Base-by-base conservation (phyloP, 2,113 vertebrate genomes). In the Catharus bicknelli region DNA sequence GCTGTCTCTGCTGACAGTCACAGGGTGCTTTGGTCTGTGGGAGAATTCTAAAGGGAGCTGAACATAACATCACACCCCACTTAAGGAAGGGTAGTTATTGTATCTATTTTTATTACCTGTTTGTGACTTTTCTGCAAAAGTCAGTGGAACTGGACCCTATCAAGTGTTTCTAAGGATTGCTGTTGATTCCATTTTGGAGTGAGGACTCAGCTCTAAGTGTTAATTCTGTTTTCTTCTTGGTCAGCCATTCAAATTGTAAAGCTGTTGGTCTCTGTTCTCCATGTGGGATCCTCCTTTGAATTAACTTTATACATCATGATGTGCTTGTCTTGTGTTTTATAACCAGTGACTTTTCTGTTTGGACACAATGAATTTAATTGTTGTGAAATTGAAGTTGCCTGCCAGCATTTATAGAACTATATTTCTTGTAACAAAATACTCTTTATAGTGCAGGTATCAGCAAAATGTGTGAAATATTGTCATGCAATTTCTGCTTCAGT, bases 311-410 rank as follows among this genome's bases (percentile, higher is more conserved):
- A 19, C 8, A 16, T 16, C 8, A 25, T 43, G 1, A 16, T 66
- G 9, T 58, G 20, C 83, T 93, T 92, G 54, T 75, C 16, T 80
- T 77, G n/a, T 89, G 27, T 74, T 92, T 83, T 85, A 8, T 95
- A 91, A 90, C 63, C 68, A 53, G n/a, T 61, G 67, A 87, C 42
- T 84, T 74, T 92, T 86, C 54, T 79, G 34, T 76, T 84, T 83
- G 77, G 66, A 62, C 20, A 27, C 47, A 58, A 53, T 76, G 74
- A 68, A 82, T 61, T 82, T 18, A 72, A 76, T 47, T 73, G 59
- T 73, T 62, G 32, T 50, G 82, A 86, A 85, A 54, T 3, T 58
- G 19, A 85, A 50, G 27, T 47, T 83, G 10, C 77, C 64, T 94
- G 43, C 29, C 63, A 80, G 40, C 13, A 7, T 40, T 58, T 81